Conservation (phyloP, 2,888 invertebrate species). For the Drosophila subsilvestris region DNA sequence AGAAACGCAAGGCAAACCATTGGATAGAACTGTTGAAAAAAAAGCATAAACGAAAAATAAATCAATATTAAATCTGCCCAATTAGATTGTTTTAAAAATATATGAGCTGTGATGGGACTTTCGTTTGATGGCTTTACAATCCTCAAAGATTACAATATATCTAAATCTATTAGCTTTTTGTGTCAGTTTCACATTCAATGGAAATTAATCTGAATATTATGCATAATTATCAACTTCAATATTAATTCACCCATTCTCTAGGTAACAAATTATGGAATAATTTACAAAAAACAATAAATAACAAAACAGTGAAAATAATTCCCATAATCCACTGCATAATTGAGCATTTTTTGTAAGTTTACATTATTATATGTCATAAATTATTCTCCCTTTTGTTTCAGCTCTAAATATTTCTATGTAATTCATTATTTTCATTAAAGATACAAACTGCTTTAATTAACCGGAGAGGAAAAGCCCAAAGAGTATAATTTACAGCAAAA, state of each 20-base stretch:
- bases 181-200: not conserved
- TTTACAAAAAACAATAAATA: too few species aligned
- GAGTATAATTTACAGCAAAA: conserved; percentile 14
- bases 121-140: not conserved
- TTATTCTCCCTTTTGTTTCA: not conserved
- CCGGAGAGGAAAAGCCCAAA: not conserved
- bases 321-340: not conserved
- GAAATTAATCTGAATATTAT: not conserved
- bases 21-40: conserved; percentile 1
- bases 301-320: not conserved
- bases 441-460: conserved; percentile 1
- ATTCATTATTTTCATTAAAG: not conserved
- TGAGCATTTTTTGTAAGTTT: not conserved
- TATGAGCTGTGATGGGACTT: not conserved
- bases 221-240: not conserved
- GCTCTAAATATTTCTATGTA: not conserved
- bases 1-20: not conserved
- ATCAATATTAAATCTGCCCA: not conserved
- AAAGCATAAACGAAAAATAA: conserved; percentile 8
- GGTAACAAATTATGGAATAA: not conserved
- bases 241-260: not conserved
- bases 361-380: not conserved
- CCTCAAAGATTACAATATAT: not conserved
- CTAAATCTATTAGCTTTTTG: not conserved
- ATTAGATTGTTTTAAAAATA: not conserved